These are phyloP conservation scores for Idris sp. DNA, from an alignment of 1,140 invertebrate genomes.

Conservation along the genomic window DNA sequence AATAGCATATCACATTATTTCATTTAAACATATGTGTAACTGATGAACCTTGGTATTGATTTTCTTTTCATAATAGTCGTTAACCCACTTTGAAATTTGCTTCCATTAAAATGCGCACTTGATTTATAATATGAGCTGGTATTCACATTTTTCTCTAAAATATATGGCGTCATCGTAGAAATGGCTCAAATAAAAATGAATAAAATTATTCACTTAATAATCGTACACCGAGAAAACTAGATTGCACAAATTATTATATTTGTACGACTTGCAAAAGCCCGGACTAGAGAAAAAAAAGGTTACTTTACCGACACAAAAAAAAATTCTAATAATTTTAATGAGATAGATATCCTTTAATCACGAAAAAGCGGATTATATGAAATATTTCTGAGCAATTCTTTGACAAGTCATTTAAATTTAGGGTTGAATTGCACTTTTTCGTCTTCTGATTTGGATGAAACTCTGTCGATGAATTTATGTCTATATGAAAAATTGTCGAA, in stretches of 20 bases:
- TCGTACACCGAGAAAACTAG: slow-evolving; percentile 34
- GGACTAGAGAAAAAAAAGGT: slow-evolving; percentile 37
- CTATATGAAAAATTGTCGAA: no score
- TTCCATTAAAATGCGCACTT: slow-evolving; percentile 54
- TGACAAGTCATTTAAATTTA: no score
- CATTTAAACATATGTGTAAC: slow-evolving; percentile 49
- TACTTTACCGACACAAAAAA: slow-evolving; percentile 14
- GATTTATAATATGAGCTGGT: slow-evolving; percentile 49
- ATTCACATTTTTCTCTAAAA: slow-evolving; percentile 47
- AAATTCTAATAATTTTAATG: slow-evolving; percentile 38
- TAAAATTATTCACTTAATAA: slow-evolving; percentile 53
- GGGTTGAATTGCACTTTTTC: no score
- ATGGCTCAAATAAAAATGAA: slow-evolving; percentile 48
- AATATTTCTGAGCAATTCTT: no score
- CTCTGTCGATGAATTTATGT: no score
- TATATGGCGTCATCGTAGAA: slow-evolving; percentile 30
- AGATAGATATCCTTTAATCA: slow-evolving; percentile 37
- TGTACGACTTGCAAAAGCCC: slow-evolving; percentile 20
- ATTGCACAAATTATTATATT: slow-evolving; percentile 47
- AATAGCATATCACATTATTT: slow-evolving; percentile 2
- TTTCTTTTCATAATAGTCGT: slow-evolving; percentile 58
- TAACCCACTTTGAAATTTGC: slow-evolving; percentile 58
- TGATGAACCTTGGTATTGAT: slow-evolving; percentile 50
- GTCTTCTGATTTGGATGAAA: no score
- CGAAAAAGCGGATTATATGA: slow-evolving; percentile 7